Conservation (phyloP, 1,140 invertebrate genomes). For the Latrodectus geometricus region DNA sequence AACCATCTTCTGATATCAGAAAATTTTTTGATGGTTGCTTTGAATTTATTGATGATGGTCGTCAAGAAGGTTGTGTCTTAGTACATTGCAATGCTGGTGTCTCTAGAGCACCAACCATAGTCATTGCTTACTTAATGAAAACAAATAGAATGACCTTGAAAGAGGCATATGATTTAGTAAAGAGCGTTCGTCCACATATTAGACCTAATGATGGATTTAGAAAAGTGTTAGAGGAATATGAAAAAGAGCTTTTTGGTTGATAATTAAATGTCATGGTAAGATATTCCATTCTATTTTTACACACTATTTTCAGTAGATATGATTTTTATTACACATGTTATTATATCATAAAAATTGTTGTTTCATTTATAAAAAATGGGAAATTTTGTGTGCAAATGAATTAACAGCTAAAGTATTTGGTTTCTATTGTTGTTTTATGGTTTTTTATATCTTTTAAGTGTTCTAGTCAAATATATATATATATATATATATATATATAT, state of each 20-base stretch:
- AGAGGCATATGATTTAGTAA: conserved; percentile 80
- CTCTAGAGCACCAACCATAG: conserved; percentile 84
- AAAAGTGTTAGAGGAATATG: conserved; percentile 74
- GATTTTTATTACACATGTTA: too few species aligned
- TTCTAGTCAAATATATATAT: too few species aligned
- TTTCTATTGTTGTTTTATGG: too few species aligned
- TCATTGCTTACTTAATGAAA: conserved; percentile 86
- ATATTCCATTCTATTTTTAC: too few species aligned
- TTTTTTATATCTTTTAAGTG: too few species aligned
- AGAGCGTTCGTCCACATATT: conserved; percentile 76
- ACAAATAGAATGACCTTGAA: conserved; percentile 74
- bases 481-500: too few species aligned
- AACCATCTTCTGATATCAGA: conserved; percentile 64
- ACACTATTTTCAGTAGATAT: too few species aligned
- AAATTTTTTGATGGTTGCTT: conserved; percentile 67
- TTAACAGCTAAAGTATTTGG: too few species aligned
- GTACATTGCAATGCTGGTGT: conserved; percentile 94
- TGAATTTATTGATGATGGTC: conserved; percentile 67
- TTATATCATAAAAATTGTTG: too few species aligned
- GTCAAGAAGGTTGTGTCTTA: conserved; percentile 76
- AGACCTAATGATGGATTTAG: conserved; percentile 85
- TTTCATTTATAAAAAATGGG: too few species aligned
- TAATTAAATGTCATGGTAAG: too few species aligned
- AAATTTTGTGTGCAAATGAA: too few species aligned
- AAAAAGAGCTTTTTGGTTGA: conserved; percentile 63